A percentile compares a stretch with the other conserved stretches of the same genome.
phyloP scores from a whole-genome alignment of 1,140 invertebrate species.

The Druon quercuslanigerum region DNA sequence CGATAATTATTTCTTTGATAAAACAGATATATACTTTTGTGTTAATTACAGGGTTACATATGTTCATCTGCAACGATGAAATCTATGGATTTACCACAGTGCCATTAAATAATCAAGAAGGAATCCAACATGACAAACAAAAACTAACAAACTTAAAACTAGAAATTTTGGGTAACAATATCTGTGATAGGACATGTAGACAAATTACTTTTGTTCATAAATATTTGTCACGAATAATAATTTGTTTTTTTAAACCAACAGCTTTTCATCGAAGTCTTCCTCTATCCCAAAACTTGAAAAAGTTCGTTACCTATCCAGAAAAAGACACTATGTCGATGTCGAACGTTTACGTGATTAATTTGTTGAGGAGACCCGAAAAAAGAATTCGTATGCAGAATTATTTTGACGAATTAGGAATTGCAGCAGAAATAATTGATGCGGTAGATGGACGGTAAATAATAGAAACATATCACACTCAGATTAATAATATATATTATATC shows the following conservation, averaged over 20 bases:
- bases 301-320: slow-evolving; percentile 75
- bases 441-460: slow-evolving; percentile 83
- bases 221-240: slow-evolving; percentile 4
- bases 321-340: slow-evolving; percentile 82
- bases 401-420: slow-evolving; percentile 88
- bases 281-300: slow-evolving; percentile 54
- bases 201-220: slow-evolving; percentile 10
- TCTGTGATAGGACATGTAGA: not conserved
- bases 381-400: slow-evolving; percentile 85
- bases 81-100: slow-evolving; percentile 89
- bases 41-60: slow-evolving; percentile 77
- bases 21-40: slow-evolving; percentile 21
- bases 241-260: slow-evolving; percentile 40
- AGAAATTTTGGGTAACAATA: slow-evolving; percentile 80
- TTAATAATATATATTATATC: too few relatives aligned
- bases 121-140: slow-evolving; percentile 80
- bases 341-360: slow-evolving; percentile 94
- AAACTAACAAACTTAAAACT: slow-evolving; percentile 88
- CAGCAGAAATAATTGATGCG: slow-evolving; percentile 83
- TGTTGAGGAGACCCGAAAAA: slow-evolving; percentile 87
- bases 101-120: slow-evolving; percentile 84
- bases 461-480: too few relatives aligned
- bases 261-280: slow-evolving; percentile 53
- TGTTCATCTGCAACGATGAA: slow-evolving; percentile 89
- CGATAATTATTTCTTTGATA: too few relatives aligned